A percentile compares a stretch with the other conserved stretches of the same genome.
phyloP scores from a whole-genome alignment of 2,113 vertebrate genomes.

The Thryonomys swinderianus region DNA sequence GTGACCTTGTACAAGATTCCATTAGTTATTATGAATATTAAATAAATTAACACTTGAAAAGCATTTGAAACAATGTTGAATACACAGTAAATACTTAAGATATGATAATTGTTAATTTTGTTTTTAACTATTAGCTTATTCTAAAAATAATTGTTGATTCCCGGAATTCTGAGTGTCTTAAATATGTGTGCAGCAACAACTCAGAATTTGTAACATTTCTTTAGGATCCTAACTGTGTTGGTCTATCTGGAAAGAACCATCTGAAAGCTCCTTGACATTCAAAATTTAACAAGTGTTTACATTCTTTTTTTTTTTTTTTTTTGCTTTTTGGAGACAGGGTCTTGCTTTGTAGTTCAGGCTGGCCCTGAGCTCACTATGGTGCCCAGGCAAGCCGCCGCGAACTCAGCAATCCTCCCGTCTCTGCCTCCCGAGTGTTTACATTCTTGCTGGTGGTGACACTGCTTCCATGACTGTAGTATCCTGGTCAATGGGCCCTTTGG shows the following conservation, averaged over 20 bases:
- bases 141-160: slow-evolving; percentile 3
- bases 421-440: slow-evolving; percentile 46
- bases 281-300: slow-evolving; percentile 36
- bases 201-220: neutral
- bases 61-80: neutral
- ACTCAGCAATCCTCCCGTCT: too few species aligned
- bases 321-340: too few species aligned
- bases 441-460: neutral
- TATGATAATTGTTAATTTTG: neutral
- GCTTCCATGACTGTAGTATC: slow-evolving; percentile 22
- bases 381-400: too few species aligned
- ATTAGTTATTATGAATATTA: neutral
- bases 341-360: too few species aligned
- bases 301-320: too few species aligned
- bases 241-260: slow-evolving; percentile 2
- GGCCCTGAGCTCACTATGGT: too few species aligned
- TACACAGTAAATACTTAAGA: neutral
- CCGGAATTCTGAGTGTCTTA: neutral
- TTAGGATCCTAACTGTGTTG: neutral
- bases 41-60: neutral
- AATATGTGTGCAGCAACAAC: neutral
- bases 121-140: slow-evolving; percentile 27
- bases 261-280: slow-evolving; percentile 38
- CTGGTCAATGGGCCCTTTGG: slow-evolving; percentile 1
- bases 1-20: neutral